Base-by-base conservation (phyloP, 2,888 invertebrate genomes). In the Luperina testacea region DNA sequence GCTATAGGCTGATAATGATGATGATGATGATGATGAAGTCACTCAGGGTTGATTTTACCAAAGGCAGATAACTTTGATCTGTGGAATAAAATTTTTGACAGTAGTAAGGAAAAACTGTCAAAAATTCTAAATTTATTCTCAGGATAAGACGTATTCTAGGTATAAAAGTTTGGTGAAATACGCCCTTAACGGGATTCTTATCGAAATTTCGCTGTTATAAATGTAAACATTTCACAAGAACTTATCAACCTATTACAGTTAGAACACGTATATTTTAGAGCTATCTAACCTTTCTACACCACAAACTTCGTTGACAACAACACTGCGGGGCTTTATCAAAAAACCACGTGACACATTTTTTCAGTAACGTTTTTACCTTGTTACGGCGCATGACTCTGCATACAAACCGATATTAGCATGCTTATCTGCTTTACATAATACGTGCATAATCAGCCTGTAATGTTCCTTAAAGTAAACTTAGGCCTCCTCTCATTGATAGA, bases 401-500 rank as follows among this genome's bases (percentile, higher is more conserved):
- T 76, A 73, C 69, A 72, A 80, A 76, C 64, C 53, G 80, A 80
- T 84, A 84, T 83, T 83, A 84, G 38, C 69, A 76, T 75, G 61
- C 76, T 80, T 72, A 84, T 76, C 84, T 71, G 45, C 48, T 75
- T 67, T 15, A 80, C 42, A 42, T 69, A 64, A 71, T 57, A 74
- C 32, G 67, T 75, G 57, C 59, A 53, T 76, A 80, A 67, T 67
- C 15, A 72, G 6, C 20, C 17, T 57, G 32, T 45, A 64, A 70
- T 32, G 42, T 82, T 42, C 9, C 45, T 2, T 20, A 20, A 63
- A 27, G 24, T n/a, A 48, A 38, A 20, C 45, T 20, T 7, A 32
- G 20, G 1, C 20, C 20, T 53, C 4, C n/a, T 20, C 20, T 9
- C 32, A 5, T 15, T 65, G 9, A 17, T 17, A 51, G 38, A 1